Evolutionary conservation across 2,113 vertebrate species (phyloP), one percentile per base, ranked within the genome.

Genomic region (Maccullochella peelii): DNA sequence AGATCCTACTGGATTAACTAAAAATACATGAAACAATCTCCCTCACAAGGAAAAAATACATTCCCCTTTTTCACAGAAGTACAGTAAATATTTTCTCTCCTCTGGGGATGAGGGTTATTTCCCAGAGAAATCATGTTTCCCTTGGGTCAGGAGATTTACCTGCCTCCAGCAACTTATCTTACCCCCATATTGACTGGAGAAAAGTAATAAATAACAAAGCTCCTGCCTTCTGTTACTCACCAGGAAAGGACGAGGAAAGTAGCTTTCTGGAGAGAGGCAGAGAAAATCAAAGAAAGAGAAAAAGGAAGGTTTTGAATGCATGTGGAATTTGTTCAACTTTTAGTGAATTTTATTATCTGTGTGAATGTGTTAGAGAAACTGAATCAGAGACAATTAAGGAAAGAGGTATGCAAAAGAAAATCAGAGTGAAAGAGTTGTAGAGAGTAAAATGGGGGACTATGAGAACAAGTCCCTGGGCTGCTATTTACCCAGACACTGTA

Each of bases 401-500:
- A 68, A 23, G 21, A 36, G 30, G 62, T 1, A n/a, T 14, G 27
- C 1, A 33, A 30, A 47, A 21, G 15, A n/a, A 18, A 40, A 44
- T 33, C 18, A 15, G 16, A 27, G 30, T 52, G 10, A 36, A 16
- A 40, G 21, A 8, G 25, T 15, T 0, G 6, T 52, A 10, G 25
- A 55, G 7, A 82, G 9, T 27, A 3, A 50, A 33, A 40, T 20
- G 27, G 25, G n/a, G 11, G 21, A 58, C n/a, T 21, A 25, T 54
- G 38, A 33, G 42, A 73, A 33, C 25, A 42, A 62, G 27, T 12
- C 69, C 40, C 0, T 2, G 14, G 12, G 73, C 55, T 88, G 61
- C 18, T 76, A 47, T 89, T 84, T 79, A 65, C 86, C 36, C 70
- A 71, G 72, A 90, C 73, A 7, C 57, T 20, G n/a, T 11, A 62